Evolutionary conservation across 1,140 invertebrate species (phyloP).

Genomic region (Vanessa tameamea): DNA sequence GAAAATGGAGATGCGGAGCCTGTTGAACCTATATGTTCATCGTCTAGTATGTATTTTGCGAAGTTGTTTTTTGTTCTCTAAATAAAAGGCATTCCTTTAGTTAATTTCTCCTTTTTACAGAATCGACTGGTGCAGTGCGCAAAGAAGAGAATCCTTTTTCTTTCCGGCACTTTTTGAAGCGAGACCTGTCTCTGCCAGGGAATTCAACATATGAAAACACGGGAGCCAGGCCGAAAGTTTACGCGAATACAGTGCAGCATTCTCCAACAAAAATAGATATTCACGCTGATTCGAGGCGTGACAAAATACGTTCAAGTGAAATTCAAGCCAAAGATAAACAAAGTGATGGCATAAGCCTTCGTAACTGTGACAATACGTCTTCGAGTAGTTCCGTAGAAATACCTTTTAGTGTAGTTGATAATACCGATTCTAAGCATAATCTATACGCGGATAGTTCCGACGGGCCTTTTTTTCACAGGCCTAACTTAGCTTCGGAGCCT

Average conservation of each 20-base stretch:
- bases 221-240: slow-evolving; percentile 77
- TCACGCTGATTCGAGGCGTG: slow-evolving; percentile 58
- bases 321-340: slow-evolving; percentile 73
- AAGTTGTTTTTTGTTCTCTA: slow-evolving; percentile 74
- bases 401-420: slow-evolving; percentile 74
- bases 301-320: slow-evolving; percentile 59
- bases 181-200: slow-evolving; percentile 78
- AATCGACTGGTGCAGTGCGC: slow-evolving; percentile 74
- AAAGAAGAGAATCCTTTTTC: slow-evolving; percentile 89
- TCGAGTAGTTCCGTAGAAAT: slow-evolving; percentile 75
- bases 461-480: slow-evolving; percentile 66
- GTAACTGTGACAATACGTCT: slow-evolving; percentile 67
- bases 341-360: slow-evolving; percentile 53
- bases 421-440: slow-evolving; percentile 72
- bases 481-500: slow-evolving; percentile 71
- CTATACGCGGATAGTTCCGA: slow-evolving; percentile 67
- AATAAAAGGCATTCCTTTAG: slow-evolving; percentile 58
- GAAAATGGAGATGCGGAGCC: slow-evolving; percentile 63
- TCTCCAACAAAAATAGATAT: slow-evolving; percentile 69
- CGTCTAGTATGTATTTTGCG: slow-evolving; percentile 72
- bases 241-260: slow-evolving; percentile 72
- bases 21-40: slow-evolving; percentile 63
- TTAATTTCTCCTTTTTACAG: slow-evolving; percentile 65
- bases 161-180: slow-evolving; percentile 89
- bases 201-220: slow-evolving; percentile 77